Percentiles rank a stretch among this genome's conserved stretches.
These are phyloP conservation scores for Orchesella flavescens DNA, from an alignment of 2,888 invertebrate species.

Conservation along the genomic window DNA sequence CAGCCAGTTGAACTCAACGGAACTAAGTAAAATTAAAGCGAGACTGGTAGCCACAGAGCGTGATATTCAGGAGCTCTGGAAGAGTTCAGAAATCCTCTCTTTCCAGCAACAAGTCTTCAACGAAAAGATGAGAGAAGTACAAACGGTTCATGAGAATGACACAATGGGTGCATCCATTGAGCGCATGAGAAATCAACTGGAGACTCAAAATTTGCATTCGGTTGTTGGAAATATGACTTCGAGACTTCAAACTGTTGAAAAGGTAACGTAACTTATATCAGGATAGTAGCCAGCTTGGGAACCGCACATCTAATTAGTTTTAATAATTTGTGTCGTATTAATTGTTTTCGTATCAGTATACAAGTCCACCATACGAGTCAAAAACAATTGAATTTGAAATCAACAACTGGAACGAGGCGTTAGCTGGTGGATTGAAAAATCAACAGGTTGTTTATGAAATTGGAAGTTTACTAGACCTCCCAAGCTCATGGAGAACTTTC, in stretches of 20 bases:
- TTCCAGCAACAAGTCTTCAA: slow-evolving; percentile 65
- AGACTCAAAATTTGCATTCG: slow-evolving; percentile 47
- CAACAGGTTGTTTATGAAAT: slow-evolving; percentile 61
- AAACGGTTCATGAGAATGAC: slow-evolving; percentile 63
- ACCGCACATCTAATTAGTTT: not conserved
- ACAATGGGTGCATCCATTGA: slow-evolving; percentile 54
- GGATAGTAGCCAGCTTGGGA: not conserved
- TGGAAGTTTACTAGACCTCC: slow-evolving; percentile 58
- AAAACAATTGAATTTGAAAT: slow-evolving; percentile 65
- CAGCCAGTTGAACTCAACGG: slow-evolving; percentile 32
- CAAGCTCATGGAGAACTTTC: slow-evolving; percentile 63
- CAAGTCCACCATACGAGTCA: slow-evolving; percentile 64
- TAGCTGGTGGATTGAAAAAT: slow-evolving; percentile 57
- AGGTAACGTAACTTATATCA: slow-evolving; percentile 34
- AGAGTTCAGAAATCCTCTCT: slow-evolving; percentile 65
- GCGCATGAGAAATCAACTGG: slow-evolving; percentile 55
- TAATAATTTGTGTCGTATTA: slow-evolving; percentile 1
- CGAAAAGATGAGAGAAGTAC: slow-evolving; percentile 44
- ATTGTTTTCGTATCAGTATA: slow-evolving; percentile 47
- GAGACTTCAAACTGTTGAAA: slow-evolving; percentile 56
- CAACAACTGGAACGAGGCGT: slow-evolving; percentile 60
- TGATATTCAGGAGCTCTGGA: slow-evolving; percentile 67
- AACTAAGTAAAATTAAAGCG: slow-evolving; percentile 46
- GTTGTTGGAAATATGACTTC: slow-evolving; percentile 55
- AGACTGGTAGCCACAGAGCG: slow-evolving; percentile 47